Base-by-base conservation (phyloP, 1,140 invertebrate species). In the Brachionus calyciflorus region DNA sequence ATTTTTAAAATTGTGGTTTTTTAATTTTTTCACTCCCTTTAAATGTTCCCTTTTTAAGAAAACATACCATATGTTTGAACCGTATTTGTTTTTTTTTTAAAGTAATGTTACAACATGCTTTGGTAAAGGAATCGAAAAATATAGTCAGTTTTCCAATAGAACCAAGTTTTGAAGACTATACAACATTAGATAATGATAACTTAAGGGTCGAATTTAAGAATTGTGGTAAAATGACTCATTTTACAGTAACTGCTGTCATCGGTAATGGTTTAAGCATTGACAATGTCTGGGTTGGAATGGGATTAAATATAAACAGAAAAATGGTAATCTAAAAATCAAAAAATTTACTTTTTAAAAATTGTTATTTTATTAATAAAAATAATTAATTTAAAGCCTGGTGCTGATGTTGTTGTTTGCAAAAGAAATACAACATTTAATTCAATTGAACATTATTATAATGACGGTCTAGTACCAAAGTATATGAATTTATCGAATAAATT, bases 301-400 rank as follows among this genome's bases (percentile, higher is more conserved):
- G 53, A 1, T 14, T 57, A 7, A 57, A 57, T n/a, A 28, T 14
- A 14, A 57, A 57, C 28, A 28, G 53, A 30, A 19, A 57, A n/a
- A 57, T 57, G 53, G 53, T 57, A 53, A 37, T 37, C 9, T 37
- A n/a, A n/a, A n/a, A n/a, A n/a, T n/a, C n/a, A n/a, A n/a, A n/a
- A n/a, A n/a, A n/a, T n/a, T n/a, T n/a, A n/a, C n/a, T n/a, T n/a
- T n/a, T n/a, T n/a, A n/a, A n/a, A n/a, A n/a, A n/a, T n/a, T n/a
- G n/a, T n/a, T n/a, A n/a, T n/a, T n/a, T n/a, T n/a, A n/a, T n/a
- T n/a, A n/a, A n/a, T n/a, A n/a, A n/a, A n/a, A n/a, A n/a, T n/a
- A n/a, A n/a, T n/a, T n/a, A n/a, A n/a, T n/a, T n/a, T n/a, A 21
- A 21, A 53, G 49, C 49, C 49, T 53, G 53, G 53, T 12, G 17